These are phyloP conservation scores for Anguilla marmorata DNA, from an alignment of 2,797 vertebrate species.

Conservation along the genomic window DNA sequence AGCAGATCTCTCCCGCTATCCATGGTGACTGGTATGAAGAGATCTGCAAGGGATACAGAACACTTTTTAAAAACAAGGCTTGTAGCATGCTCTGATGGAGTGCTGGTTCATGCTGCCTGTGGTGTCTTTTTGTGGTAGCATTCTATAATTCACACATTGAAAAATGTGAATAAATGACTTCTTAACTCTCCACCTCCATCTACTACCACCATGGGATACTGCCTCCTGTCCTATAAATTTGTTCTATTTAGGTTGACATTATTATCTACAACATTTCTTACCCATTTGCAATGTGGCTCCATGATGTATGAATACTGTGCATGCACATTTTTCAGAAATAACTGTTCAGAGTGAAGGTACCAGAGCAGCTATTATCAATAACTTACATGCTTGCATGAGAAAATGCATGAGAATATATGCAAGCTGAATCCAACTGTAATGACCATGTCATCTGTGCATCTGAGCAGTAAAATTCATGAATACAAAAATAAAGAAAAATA, in stretches of 20 bases:
- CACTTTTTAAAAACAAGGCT: not conserved
- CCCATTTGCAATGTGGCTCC: not conserved
- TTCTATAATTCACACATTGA: not conserved
- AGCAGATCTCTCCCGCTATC: slow-evolving; percentile 24
- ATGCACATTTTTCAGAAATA: not conserved
- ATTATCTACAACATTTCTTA: not conserved
- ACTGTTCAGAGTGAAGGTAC: no score
- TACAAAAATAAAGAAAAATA: not conserved
- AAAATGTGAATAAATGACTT: not conserved
- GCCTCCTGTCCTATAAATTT: not conserved
- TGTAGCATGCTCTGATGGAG: not conserved
- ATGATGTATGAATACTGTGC: not conserved
- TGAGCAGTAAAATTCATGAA: not conserved
- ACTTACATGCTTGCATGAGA: no score
- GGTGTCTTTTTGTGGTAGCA: not conserved
- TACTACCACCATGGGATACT: not conserved
- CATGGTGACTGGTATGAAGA: slow-evolving; percentile 41
- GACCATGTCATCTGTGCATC: not conserved
- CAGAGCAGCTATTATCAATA: no score
- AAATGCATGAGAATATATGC: no score
- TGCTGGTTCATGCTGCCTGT: not conserved
- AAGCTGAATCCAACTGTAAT: not conserved
- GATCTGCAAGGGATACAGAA: slow-evolving; percentile 33
- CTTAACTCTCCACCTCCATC: not conserved
- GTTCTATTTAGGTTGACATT: not conserved